Conservation (phyloP, 1,140 invertebrate genomes). For the Ylistrum balloti region DNA sequence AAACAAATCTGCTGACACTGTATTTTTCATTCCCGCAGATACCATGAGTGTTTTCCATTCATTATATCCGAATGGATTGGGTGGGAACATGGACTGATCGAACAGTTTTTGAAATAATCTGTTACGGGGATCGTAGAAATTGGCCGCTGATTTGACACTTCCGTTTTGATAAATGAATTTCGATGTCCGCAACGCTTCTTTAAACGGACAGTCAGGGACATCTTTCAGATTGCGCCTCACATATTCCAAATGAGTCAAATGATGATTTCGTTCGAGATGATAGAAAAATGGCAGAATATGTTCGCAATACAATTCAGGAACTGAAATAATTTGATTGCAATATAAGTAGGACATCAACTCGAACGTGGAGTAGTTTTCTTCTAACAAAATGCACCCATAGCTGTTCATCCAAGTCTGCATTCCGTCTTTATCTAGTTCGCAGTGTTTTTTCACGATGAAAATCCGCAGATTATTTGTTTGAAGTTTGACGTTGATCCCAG, state of each 20-base stretch:
- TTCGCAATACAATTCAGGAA: background rate
- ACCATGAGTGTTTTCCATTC: background rate
- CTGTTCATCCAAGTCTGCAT: background rate
- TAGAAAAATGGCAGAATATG: background rate
- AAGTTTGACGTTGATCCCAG: too few species aligned
- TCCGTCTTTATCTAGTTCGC: background rate
- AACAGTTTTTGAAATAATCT: background rate
- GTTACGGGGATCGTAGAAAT: background rate
- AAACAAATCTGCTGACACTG: background rate
- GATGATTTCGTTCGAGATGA: background rate
- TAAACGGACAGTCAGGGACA: background rate
- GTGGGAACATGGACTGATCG: background rate
- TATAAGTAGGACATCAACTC: background rate
- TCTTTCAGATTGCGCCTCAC: background rate
- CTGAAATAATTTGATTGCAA: background rate
- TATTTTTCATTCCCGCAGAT: background rate
- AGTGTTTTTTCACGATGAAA: too few species aligned
- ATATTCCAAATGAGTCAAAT: background rate
- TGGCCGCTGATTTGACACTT: background rate
- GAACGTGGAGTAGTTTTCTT: background rate
- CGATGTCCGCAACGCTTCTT: background rate
- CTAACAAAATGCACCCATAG: background rate
- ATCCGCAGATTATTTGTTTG: too few species aligned
- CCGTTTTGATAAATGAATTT: background rate
- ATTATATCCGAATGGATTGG: background rate